A percentile compares a stretch with the other conserved stretches of the same genome.
Conservation (phyloP, 2,888 invertebrate species). For the Limenitis camilla region DNA sequence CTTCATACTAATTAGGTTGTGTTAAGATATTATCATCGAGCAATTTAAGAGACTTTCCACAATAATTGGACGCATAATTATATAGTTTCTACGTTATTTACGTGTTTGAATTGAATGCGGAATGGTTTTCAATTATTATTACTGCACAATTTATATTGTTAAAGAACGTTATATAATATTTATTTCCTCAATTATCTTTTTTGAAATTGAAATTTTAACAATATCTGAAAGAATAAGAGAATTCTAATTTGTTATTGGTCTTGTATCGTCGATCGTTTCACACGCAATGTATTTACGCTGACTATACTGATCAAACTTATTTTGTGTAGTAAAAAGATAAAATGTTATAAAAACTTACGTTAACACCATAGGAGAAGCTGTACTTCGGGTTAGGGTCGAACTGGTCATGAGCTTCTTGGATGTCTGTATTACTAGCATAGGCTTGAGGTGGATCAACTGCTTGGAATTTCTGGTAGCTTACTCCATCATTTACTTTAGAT, state of each 20-base stretch:
- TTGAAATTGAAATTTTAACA: background rate
- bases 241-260: background rate
- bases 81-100: background rate
- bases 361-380: conserved; percentile 49
- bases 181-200: background rate
- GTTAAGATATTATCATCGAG: background rate
- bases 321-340: background rate
- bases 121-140: background rate
- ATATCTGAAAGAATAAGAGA: background rate
- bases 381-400: conserved; percentile 45
- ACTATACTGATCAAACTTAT: too few relatives aligned
- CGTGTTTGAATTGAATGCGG: background rate
- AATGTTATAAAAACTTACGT: conserved; percentile 43
- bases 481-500: conserved; percentile 23
- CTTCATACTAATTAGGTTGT: background rate
- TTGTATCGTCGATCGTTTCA: background rate
- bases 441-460: conserved; percentile 36
- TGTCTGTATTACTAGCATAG: conserved; percentile 26
- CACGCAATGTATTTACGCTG: too few relatives aligned
- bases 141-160: background rate
- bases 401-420: conserved; percentile 21
- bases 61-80: background rate
- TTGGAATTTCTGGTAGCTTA: conserved; percentile 34
- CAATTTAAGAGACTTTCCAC: background rate
- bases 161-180: background rate